Evolutionary conservation across 2,888 invertebrate species (phyloP), one percentile per base, ranked within the genome.

Genomic region (Pandemis corylana): DNA sequence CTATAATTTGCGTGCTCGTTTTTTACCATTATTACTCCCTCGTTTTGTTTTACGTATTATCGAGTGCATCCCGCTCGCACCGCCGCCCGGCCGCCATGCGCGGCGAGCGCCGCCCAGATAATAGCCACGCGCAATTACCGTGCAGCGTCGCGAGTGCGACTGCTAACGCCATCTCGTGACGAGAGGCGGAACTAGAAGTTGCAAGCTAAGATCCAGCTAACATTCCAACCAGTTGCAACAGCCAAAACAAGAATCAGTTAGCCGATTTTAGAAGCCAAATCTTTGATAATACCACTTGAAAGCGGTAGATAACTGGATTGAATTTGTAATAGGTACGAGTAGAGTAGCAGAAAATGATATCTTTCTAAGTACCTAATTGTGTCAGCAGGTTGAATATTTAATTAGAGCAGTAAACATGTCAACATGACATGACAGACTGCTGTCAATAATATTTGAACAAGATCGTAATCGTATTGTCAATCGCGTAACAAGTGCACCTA

Each of bases 41-140:
- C 93, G 94, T 94, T 94, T 94, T 94, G 94, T 94, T 94, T 93
- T 93, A 94, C 93, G 94, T 93, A 92, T 94, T 94, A 94, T 93
- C 94, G 94, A 94, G 93, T 94, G 94, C 94, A 94, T 94, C 94
- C 94, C 94, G 94, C 94, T 94, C 94, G 90, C 94, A 94, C 94
- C 89, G 92, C 90, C 94, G 90, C 93, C 93, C 93, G 92, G 90
- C 94, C 90, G 93, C 94, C 93, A 93, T 93, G 92, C 92, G 89
- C 92, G 89, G 81, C 82, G 89, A 90, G 90, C 90, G 90, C 92
- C 94, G 94, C 94, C 94, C 94, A 94, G 90, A 93, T 94, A 94
- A 94, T 94, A 93, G 94, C 90, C 83, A 84, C 87, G 83, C 87
- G 92, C 93, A 93, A 94, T 94, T 94, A 95, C 94, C 79, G 79